Conservation (phyloP, 2,113 vertebrate genomes). For the Austrofundulus limnaeus region DNA sequence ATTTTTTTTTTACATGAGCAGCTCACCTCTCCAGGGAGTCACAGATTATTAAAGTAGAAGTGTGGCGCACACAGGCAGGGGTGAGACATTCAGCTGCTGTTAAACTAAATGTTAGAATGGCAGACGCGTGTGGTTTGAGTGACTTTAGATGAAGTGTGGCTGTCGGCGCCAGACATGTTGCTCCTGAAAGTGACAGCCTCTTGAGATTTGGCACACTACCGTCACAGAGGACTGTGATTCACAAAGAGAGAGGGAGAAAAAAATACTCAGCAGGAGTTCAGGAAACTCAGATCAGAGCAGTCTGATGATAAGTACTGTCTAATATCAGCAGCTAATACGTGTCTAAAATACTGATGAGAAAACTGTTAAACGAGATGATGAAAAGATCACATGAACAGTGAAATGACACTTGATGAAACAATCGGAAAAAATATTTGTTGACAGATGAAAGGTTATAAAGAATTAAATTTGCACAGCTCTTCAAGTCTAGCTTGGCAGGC, state of each 20-base stretch:
- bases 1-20: constrained; percentile 8
- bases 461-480: too few species aligned
- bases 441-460: too few species aligned
- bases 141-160: constrained; percentile 53
- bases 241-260: constrained; percentile 1
- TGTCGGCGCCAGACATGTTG: constrained; percentile 50
- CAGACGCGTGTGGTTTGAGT: constrained; percentile 34
- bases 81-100: constrained; percentile 42
- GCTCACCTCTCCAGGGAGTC: constrained; percentile 52
- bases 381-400: too few species aligned
- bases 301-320: constrained; percentile 15
- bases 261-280: constrained; percentile 36
- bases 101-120: constrained; percentile 42
- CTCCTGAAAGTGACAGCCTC: constrained; percentile 49
- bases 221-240: constrained; percentile 32
- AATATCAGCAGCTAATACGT: background rate
- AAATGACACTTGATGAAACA: too few species aligned
- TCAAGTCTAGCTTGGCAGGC: too few species aligned
- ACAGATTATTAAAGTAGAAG: constrained; percentile 32
- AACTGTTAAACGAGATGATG: constrained; percentile 1
- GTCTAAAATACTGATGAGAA: background rate
- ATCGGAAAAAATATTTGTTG: too few species aligned
- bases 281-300: constrained; percentile 32
- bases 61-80: constrained; percentile 40
- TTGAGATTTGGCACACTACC: constrained; percentile 44